phyloP scores from a whole-genome alignment of 2,888 invertebrate genomes.

The Temnothorax ravouxi region DNA sequence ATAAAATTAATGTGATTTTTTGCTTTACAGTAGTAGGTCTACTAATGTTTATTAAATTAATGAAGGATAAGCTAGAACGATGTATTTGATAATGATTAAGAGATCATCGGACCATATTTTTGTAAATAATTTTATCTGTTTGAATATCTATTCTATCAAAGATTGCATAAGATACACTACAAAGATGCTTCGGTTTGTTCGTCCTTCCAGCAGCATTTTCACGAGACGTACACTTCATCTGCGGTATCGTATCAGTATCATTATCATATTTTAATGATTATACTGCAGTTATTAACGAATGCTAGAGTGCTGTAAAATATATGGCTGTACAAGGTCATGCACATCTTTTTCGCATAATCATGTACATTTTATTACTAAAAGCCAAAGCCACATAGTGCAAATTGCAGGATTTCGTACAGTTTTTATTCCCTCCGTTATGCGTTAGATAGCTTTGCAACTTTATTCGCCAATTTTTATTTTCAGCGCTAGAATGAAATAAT shows the following conservation, averaged over 20 bases:
- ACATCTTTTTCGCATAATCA: constrained; percentile 79
- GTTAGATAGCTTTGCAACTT: constrained; percentile 34
- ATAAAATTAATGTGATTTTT: not conserved
- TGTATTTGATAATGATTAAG: not conserved
- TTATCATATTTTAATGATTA: constrained; percentile 73
- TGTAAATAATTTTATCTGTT: not conserved
- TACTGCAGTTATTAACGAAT: constrained; percentile 82
- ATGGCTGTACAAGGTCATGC: constrained; percentile 85
- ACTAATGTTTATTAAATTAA: not conserved
- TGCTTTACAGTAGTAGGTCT: not conserved
- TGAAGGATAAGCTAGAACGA: not conserved
- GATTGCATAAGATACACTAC: not conserved
- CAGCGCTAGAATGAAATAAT: constrained; percentile 5
- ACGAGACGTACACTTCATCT: constrained; percentile 61
- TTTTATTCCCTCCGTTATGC: constrained; percentile 42
- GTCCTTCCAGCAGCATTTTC: constrained; percentile 52
- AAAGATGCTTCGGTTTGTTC: constrained; percentile 56
- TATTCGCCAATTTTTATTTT: constrained; percentile 23
- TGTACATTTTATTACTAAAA: constrained; percentile 60
- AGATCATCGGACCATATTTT: not conserved
- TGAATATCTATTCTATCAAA: not conserved
- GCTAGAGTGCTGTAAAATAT: constrained; percentile 86
- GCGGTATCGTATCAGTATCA: constrained; percentile 57
- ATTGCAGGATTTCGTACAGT: constrained; percentile 71
- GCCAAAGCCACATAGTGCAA: constrained; percentile 75